phyloP scores from a whole-genome alignment of 2,113 vertebrate genomes.

The Brachyistius frenatus region DNA sequence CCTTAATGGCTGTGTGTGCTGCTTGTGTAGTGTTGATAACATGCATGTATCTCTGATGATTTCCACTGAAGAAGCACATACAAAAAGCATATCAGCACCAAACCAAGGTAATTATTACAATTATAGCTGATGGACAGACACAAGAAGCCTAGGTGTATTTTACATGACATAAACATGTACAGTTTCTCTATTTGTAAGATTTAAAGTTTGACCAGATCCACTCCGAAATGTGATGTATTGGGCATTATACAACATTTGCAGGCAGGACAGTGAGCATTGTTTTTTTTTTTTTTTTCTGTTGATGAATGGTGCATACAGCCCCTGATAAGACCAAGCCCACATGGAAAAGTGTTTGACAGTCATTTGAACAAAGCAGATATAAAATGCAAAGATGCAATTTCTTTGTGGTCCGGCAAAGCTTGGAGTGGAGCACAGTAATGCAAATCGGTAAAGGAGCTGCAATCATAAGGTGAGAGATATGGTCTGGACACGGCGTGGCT shows the following conservation, averaged over 20 bases:
- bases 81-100: conserved; percentile 28
- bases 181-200: background rate
- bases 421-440: conserved; percentile 78
- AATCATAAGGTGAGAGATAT: conserved; percentile 77
- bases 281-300: conserved; percentile 58
- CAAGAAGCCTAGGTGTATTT: background rate
- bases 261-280: background rate
- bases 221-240: background rate
- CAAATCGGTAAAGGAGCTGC: conserved; percentile 76
- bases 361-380: conserved; percentile 81
- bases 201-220: background rate
- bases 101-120: conserved; percentile 15
- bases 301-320: conserved; percentile 63
- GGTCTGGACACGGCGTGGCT: conserved; percentile 39
- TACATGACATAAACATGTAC: background rate
- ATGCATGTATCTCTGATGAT: conserved; percentile 33
- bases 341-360: conserved; percentile 57
- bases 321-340: conserved; percentile 63
- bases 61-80: conserved; percentile 21
- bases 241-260: background rate
- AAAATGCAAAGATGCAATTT: conserved; percentile 81
- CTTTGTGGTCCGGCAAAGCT: conserved; percentile 75
- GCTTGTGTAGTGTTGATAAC: conserved; percentile 55
- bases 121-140: background rate
- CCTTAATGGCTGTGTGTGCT: conserved; percentile 27